Percentiles rank a stretch among this genome's conserved stretches.
phyloP scores from a whole-genome alignment of 2,888 invertebrate genomes.

The Parnassius smintheus region DNA sequence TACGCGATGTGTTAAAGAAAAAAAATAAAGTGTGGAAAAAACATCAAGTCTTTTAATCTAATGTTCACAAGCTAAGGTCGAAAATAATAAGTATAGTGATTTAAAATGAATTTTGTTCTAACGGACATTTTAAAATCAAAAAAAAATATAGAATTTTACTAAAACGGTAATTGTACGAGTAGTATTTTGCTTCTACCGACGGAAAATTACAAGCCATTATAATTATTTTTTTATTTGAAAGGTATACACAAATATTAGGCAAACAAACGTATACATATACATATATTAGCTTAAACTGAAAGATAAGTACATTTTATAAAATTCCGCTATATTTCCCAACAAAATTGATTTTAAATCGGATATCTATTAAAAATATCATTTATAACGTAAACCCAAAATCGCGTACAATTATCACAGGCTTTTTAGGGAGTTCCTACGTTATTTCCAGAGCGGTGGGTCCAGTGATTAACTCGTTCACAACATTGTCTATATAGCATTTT shows the following conservation, averaged over 20 bases:
- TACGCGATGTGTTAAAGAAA: too few relatives aligned
- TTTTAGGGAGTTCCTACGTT: slow-evolving; percentile 34
- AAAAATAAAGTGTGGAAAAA: too few relatives aligned
- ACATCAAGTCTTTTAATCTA: background rate
- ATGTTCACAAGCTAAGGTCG: background rate
- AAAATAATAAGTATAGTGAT: slow-evolving; percentile 1
- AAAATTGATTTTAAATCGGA: slow-evolving; percentile 2
- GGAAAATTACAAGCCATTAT: too few relatives aligned
- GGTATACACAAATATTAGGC: too few relatives aligned
- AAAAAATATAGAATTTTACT: too few relatives aligned
- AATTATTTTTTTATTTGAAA: too few relatives aligned
- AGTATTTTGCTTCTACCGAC: too few relatives aligned
- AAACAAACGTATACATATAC: too few relatives aligned
- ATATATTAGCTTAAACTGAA: too few relatives aligned
- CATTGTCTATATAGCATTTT: slow-evolving; percentile 33
- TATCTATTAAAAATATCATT: slow-evolving; percentile 4
- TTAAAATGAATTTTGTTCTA: slow-evolving; percentile 6
- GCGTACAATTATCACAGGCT: slow-evolving; percentile 52
- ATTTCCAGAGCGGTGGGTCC: slow-evolving; percentile 48
- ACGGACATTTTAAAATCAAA: background rate
- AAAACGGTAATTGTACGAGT: too few relatives aligned
- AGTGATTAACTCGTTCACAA: slow-evolving; percentile 32
- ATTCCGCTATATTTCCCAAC: background rate
- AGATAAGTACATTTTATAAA: too few relatives aligned
- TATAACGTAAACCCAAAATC: slow-evolving; percentile 29